These are phyloP conservation scores for Hypanus sabinus DNA, from an alignment of 2,113 vertebrate species.

Conservation along the genomic window DNA sequence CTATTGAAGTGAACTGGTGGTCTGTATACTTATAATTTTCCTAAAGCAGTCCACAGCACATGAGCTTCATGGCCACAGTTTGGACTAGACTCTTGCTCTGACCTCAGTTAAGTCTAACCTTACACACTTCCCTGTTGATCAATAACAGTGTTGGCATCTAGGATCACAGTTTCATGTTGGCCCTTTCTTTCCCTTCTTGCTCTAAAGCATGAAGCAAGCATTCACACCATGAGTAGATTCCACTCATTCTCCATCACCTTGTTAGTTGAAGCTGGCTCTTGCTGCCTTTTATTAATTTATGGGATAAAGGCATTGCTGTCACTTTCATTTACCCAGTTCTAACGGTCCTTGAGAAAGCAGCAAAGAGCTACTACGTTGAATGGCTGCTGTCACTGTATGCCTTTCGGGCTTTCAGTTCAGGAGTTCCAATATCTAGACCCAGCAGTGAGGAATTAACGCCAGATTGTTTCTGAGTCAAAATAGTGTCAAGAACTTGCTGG, in stretches of 20 bases:
- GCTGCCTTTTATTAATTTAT: too few relatives aligned
- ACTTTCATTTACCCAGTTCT: too few relatives aligned
- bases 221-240: background rate
- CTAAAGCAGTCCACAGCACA: background rate
- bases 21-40: background rate
- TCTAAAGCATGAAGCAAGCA: background rate
- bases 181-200: background rate
- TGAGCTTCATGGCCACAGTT: background rate
- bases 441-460: too few relatives aligned
- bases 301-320: too few relatives aligned
- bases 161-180: background rate
- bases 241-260: background rate
- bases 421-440: too few relatives aligned
- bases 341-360: too few relatives aligned
- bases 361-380: too few relatives aligned
- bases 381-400: too few relatives aligned
- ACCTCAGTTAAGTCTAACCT: background rate
- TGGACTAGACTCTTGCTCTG: background rate
- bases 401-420: too few relatives aligned
- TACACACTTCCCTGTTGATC: background rate
- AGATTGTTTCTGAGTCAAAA: too few relatives aligned
- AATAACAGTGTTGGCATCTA: background rate
- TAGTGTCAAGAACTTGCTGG: too few relatives aligned
- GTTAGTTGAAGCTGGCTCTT: background rate
- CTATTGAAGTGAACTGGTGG: background rate